Evolutionary conservation across 2,113 vertebrate species (phyloP), one percentile per base, ranked within the genome.

Genomic region (Saimiri boliviensis): DNA sequence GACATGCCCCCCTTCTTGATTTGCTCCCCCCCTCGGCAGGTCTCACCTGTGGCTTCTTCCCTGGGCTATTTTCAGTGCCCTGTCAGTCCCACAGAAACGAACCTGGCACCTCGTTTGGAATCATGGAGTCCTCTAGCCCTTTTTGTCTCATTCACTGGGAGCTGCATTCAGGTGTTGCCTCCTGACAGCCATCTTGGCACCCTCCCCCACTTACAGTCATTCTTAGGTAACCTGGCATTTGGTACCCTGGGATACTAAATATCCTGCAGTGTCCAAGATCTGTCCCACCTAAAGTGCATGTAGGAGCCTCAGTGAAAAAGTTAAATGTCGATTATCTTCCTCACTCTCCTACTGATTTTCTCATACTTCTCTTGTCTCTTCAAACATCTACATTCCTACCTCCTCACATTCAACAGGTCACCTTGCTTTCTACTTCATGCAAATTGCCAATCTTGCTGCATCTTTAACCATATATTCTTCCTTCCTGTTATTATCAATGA

Each of bases 401-500:
- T 40, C 84, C 73, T 95, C 23, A 76, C 8, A 91, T 70, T 73
- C 16, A 4, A 86, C 68, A 66, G 7, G 11, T 94, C 19, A 86
- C 37, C 76, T 56, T 80, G 88, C n/a, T 95, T 96, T 52, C 70
- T 81, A 92, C 54, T 70, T 91, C 74, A 86, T 21, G 42, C 70
- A 94, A 94, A 92, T 58, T 71, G 84, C 35, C 49, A 58, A 52
- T 6, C 23, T 17, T 80, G 40, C 49, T 92, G 2, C 42, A 86
- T 82, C 74, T 94, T 92, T 80, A 73, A 19, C 16, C 20, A 32
- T 32, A 54, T 70, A 86, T 37, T 89, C 54, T 91, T 66, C 8
- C 71, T 93, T 76, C 19, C 12, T 93, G 27, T 66, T 88, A 80
- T 83, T 93, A 87, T 88, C 40, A 96, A 77, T 73, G 17, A 93